phyloP scores from a whole-genome alignment of 2,797 vertebrate species.

The Anniella stebbinsi region DNA sequence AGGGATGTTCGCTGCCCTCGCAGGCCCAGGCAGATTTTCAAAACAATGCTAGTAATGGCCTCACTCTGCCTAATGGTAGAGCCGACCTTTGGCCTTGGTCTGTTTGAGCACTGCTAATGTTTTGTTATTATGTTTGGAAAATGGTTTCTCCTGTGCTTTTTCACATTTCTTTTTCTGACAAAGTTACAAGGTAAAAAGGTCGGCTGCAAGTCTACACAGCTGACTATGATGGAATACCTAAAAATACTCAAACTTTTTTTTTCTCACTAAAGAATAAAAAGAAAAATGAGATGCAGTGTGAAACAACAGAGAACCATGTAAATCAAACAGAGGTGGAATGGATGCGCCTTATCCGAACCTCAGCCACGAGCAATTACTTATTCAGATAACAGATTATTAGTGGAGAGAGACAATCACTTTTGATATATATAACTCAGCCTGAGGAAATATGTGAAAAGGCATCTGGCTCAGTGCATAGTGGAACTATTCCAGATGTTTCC shows the following conservation, averaged over 20 bases:
- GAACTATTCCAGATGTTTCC: constrained; percentile 75
- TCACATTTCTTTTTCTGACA: not conserved
- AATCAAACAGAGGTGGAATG: constrained; percentile 69
- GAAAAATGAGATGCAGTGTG: constrained; percentile 66
- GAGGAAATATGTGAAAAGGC: constrained; percentile 62
- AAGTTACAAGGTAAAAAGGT: constrained; percentile 38
- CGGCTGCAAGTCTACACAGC: not conserved
- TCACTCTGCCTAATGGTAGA: not conserved
- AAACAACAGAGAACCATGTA: constrained; percentile 62
- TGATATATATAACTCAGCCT: constrained; percentile 60
- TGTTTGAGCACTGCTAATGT: not conserved
- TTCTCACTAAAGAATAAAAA: constrained; percentile 51
- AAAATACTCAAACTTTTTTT: not conserved
- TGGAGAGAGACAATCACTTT: constrained; percentile 63
- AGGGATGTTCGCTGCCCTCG: no score
- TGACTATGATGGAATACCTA: constrained; percentile 61
- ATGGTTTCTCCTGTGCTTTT: constrained; percentile 16
- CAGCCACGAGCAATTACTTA: constrained; percentile 68
- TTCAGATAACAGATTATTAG: constrained; percentile 75
- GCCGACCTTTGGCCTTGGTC: not conserved
- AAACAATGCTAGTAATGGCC: no score
- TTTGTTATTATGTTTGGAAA: not conserved
- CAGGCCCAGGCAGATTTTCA: no score
- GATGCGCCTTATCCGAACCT: constrained; percentile 64
- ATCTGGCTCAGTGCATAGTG: constrained; percentile 67